Evolutionary conservation across 2,888 invertebrate genomes (phyloP), one percentile per base, ranked within the genome.

Genomic region (Parnassius mnemosyne): DNA sequence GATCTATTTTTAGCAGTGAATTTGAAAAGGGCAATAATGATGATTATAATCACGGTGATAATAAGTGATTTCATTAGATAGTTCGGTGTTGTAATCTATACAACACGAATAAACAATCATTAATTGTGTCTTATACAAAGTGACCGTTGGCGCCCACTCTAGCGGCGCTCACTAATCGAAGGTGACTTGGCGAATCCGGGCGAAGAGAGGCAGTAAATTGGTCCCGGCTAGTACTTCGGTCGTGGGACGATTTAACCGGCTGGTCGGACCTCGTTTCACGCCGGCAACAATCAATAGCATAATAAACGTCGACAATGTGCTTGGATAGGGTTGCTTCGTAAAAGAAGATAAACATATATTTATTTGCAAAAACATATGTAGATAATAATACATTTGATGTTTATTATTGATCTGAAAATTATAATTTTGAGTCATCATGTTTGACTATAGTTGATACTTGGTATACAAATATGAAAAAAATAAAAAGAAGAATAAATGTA

Each of bases 181-280:
- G 63, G 56, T 63, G 63, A 63, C 53, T 58, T 44, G 47, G 44
- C 47, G 50, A 57, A 63, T 54, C 43, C 44, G 50, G 51, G 10
- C 44, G 55, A 44, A 47, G 55, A 46, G 62, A 50, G n/a, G 50
- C 57, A 42, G 57, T 44, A 52, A 57, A 50, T 57, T 50, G 57
- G 53, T 53, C 41, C 41, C 42, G 1, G 43, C 43, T 55, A 51
- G 50, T 44, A 43, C 47, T 50, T 12, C 47, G 60, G 53, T 43
- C 58, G 63, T 59, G 54, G 53, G 61, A 53, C 50, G 34, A 43
- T 51, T 43, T 51, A 66, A 55, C 68, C 60, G 66, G 61, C 59
- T 64, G 61, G 66, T 63, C 66, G 68, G 69, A 50, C 43, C 67
- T 69, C 68, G 70, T 70, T 75, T 75, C 72, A 69, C 69, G 71